A percentile compares a stretch with the other conserved stretches of the same genome.
phyloP scores from a whole-genome alignment of 2,888 invertebrate genomes.

The Helleia helle region DNA sequence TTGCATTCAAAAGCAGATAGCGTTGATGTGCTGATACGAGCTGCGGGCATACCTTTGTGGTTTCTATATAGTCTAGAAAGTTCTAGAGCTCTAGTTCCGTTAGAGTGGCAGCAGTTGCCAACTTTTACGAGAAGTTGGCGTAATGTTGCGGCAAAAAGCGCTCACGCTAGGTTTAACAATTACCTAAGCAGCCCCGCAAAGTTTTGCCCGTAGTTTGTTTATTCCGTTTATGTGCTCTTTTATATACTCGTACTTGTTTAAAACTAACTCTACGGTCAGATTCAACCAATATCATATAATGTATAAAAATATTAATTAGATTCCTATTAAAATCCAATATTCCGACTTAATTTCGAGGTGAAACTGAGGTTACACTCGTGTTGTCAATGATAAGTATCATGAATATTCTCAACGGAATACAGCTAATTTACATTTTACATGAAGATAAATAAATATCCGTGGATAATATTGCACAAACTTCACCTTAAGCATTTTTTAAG shows the following conservation, averaged over 20 bases:
- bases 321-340: too few species aligned
- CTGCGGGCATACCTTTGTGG: constrained; percentile 58
- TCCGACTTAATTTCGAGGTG: too few species aligned
- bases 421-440: too few species aligned
- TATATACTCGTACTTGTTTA: constrained; percentile 22
- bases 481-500: too few species aligned
- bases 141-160: constrained; percentile 69
- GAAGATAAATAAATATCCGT: too few species aligned
- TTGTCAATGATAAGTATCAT: too few species aligned
- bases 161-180: constrained; percentile 69
- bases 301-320: too few species aligned
- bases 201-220: constrained; percentile 44
- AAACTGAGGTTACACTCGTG: constrained; percentile 2
- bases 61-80: constrained; percentile 60
- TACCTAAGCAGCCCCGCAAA: constrained; percentile 62
- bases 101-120: constrained; percentile 49
- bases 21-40: constrained; percentile 59
- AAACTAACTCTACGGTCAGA: constrained; percentile 12
- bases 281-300: constrained; percentile 4
- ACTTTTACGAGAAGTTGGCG: constrained; percentile 58
- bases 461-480: too few species aligned
- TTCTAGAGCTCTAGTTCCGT: constrained; percentile 41
- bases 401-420: too few species aligned
- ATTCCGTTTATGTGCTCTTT: constrained; percentile 35
- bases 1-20: constrained; percentile 73